phyloP scores from a whole-genome alignment of 2,888 invertebrate genomes.

The Conops quadrifasciatus region DNA sequence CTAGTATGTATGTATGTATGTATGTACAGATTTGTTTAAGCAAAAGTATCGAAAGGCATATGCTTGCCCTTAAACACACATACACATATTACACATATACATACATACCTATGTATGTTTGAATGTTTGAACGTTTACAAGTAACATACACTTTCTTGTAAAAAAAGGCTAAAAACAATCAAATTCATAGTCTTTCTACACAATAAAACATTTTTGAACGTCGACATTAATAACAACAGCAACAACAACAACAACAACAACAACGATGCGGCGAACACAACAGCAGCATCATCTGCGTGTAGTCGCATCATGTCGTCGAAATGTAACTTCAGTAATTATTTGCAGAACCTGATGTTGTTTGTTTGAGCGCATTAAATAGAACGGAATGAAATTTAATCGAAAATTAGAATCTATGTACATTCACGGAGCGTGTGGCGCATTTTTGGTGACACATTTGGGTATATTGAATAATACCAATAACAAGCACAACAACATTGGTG shows the following conservation, averaged over 20 bases:
- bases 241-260: background rate
- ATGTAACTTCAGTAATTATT: background rate
- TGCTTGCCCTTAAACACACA: background rate
- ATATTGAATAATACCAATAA: background rate
- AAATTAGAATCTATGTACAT: background rate
- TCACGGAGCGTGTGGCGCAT: background rate
- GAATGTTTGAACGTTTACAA: no score
- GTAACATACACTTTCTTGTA: no score
- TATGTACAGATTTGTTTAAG: no score
- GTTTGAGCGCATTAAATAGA: background rate
- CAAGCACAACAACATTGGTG: background rate
- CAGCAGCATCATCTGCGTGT: no score
- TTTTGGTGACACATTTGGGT: background rate
- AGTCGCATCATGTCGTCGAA: background rate
- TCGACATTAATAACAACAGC: background rate
- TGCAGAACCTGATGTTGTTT: background rate
- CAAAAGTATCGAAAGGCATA: no score
- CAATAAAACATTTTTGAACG: no score
- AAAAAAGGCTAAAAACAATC: no score
- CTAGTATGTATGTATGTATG: no score
- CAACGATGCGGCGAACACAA: no score
- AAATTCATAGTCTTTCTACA: no score
- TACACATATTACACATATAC: no score
- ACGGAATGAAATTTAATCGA: slow-evolving; percentile 2
- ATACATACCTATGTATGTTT: no score